Percentiles rank a stretch among this genome's conserved stretches.
Evolutionary conservation across 2,113 vertebrate species (phyloP).

Genomic region (Dolichotis patagonum): DNA sequence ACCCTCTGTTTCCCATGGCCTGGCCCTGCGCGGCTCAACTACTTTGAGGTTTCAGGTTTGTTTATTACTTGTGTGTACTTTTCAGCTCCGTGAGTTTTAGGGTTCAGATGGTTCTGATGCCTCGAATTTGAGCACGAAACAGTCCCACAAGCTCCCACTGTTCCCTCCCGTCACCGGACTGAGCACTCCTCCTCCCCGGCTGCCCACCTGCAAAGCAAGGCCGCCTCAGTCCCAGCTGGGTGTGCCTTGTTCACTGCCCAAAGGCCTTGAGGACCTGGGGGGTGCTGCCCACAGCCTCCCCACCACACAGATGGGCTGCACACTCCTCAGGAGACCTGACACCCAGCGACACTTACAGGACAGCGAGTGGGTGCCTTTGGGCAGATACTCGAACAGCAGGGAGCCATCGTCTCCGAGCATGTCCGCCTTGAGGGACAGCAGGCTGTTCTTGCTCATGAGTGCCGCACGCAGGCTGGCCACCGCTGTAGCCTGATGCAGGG

Average conservation of each 20-base stretch:
- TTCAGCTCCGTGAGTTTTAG: neutral
- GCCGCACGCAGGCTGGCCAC: constrained; percentile 97
- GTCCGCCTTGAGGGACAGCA: constrained; percentile 96
- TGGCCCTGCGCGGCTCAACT: neutral
- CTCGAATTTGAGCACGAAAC: neutral
- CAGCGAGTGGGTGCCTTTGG: constrained; percentile 95
- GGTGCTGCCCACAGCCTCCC: neutral
- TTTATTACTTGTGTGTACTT: neutral
- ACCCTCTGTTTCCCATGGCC: neutral
- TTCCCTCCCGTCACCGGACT: neutral
- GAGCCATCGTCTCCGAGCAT: constrained; percentile 96
- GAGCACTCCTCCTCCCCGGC: neutral
- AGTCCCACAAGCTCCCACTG: neutral
- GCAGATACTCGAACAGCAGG: constrained; percentile 97
- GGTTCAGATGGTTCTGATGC: neutral
- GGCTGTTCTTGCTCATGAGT: constrained; percentile 98
- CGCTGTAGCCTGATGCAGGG: constrained; percentile 88
- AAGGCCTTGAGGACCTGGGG: neutral
- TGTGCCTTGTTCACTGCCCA: neutral
- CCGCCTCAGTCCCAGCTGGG: neutral
- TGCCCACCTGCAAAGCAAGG: neutral
- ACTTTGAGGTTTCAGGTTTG: neutral
- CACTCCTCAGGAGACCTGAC: neutral
- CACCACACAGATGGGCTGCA: neutral
- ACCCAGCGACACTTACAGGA: constrained; percentile 92